phyloP scores from a whole-genome alignment of 2,797 vertebrate genomes.

The Euphonia xanthogaster region DNA sequence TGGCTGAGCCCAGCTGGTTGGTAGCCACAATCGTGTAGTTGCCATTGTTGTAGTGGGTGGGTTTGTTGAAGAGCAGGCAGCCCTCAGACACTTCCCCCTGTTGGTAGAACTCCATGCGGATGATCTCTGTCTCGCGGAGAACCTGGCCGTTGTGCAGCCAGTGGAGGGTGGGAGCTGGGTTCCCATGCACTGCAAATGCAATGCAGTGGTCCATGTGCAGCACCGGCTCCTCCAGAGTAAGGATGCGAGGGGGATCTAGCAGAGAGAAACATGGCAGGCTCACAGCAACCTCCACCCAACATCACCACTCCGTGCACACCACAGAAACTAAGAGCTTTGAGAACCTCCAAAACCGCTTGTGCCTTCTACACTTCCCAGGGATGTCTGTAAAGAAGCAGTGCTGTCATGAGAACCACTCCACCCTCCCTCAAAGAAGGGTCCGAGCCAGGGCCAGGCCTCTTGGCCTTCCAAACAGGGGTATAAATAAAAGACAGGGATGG shows the following conservation, averaged over 20 bases:
- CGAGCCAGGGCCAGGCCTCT: neutral
- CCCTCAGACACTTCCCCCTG: slow-evolving; percentile 92
- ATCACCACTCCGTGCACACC: neutral
- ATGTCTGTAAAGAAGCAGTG: neutral
- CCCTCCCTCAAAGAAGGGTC: neutral
- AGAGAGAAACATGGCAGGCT: slow-evolving; percentile 44
- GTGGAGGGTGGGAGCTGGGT: slow-evolving; percentile 88
- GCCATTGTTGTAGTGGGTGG: slow-evolving; percentile 95
- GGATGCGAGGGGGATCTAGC: slow-evolving; percentile 90
- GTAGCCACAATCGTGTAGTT: slow-evolving; percentile 95
- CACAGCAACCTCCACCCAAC: slow-evolving; percentile 14
- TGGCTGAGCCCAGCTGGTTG: slow-evolving; percentile 88
- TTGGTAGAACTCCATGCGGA: slow-evolving; percentile 87
- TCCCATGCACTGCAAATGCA: slow-evolving; percentile 91
- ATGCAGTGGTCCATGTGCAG: slow-evolving; percentile 93
- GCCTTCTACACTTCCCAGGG: neutral
- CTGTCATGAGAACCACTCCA: neutral
- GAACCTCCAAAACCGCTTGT: neutral
- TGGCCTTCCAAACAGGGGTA: neutral
- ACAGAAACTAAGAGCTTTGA: neutral
- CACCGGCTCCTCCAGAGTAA: slow-evolving; percentile 90
- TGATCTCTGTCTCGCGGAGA: slow-evolving; percentile 84
- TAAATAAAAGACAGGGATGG: neutral
- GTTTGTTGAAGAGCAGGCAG: slow-evolving; percentile 93
- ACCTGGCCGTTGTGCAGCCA: slow-evolving; percentile 89